Evolutionary conservation across 2,888 invertebrate genomes (phyloP).

Genomic region (Aplocera efformata): DNA sequence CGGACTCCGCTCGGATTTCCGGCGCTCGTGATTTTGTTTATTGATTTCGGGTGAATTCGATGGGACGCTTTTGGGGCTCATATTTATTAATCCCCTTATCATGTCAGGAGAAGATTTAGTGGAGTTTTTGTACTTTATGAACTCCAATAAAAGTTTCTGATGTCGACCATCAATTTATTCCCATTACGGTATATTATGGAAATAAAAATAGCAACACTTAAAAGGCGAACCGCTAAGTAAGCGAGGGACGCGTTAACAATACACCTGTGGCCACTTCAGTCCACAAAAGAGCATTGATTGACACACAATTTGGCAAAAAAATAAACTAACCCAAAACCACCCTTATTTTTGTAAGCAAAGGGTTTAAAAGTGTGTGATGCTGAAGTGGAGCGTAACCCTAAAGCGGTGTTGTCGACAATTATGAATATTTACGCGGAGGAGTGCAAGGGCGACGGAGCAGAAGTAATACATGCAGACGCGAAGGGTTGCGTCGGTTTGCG

Average conservation of each 20-base stretch:
- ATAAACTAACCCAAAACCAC: conserved; percentile 23
- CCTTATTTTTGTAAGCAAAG: conserved; percentile 25
- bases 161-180: conserved; percentile 39
- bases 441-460: conserved; percentile 51
- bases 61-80: conserved; percentile 49
- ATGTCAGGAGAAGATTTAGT: conserved; percentile 62
- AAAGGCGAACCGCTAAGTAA: conserved; percentile 30
- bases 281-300: conserved; percentile 49
- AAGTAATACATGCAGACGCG: conserved; percentile 57
- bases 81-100: conserved; percentile 69
- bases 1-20: conserved; percentile 77
- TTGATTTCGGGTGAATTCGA: conserved; percentile 69
- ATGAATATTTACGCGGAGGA: conserved; percentile 62
- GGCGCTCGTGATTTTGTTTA: conserved; percentile 77
- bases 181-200: conserved; percentile 21
- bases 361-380: conserved; percentile 23
- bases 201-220: conserved; percentile 26
- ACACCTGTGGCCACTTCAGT: conserved; percentile 53
- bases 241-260: conserved; percentile 39
- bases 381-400: conserved; percentile 37
- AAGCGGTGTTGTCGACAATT: conserved; percentile 47
- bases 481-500: conserved; percentile 48
- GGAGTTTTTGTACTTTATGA: conserved; percentile 48
- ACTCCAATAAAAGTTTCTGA: conserved; percentile 43
- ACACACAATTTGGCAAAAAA: conserved; percentile 34